A percentile compares a stretch with the other conserved stretches of the same genome.
These are phyloP conservation scores for Dioctria rufipes DNA, from an alignment of 2,888 invertebrate genomes.

Conservation along the genomic window DNA sequence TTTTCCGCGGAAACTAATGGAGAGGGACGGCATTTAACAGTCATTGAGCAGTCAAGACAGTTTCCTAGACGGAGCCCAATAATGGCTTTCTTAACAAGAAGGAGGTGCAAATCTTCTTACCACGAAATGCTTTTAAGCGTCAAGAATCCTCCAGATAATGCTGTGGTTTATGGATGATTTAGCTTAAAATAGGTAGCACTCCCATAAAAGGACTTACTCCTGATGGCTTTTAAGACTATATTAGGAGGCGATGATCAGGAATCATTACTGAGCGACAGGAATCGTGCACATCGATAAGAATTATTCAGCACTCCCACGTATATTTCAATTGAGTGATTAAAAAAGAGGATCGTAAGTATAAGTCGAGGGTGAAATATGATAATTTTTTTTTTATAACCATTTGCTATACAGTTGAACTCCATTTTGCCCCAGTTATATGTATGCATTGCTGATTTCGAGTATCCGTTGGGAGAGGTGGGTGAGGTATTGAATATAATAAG, in stretches of 20 bases:
- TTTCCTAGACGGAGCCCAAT: background rate
- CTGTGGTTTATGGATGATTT: constrained; percentile 49
- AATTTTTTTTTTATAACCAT: background rate
- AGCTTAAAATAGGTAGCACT: background rate
- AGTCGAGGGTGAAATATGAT: background rate
- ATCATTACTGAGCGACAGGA: background rate
- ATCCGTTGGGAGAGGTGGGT: too few relatives aligned
- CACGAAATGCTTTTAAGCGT: constrained; percentile 51
- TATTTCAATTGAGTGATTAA: background rate
- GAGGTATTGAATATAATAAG: too few relatives aligned
- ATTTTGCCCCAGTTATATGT: too few relatives aligned
- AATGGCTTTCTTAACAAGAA: background rate
- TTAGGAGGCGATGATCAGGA: background rate
- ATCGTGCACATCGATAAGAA: background rate
- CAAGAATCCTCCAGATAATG: constrained; percentile 45
- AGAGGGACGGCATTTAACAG: constrained; percentile 40
- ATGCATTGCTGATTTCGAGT: too few relatives aligned
- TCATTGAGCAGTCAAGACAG: constrained; percentile 38
- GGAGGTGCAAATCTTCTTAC: constrained; percentile 50
- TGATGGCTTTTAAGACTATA: constrained; percentile 46
- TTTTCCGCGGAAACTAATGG: constrained; percentile 49
- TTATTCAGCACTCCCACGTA: background rate
- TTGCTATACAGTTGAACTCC: too few relatives aligned
- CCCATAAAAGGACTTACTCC: constrained; percentile 47
- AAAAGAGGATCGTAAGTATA: background rate